Evolutionary conservation across 1,140 invertebrate genomes (phyloP).

Genomic region (Calycopis cecrops): DNA sequence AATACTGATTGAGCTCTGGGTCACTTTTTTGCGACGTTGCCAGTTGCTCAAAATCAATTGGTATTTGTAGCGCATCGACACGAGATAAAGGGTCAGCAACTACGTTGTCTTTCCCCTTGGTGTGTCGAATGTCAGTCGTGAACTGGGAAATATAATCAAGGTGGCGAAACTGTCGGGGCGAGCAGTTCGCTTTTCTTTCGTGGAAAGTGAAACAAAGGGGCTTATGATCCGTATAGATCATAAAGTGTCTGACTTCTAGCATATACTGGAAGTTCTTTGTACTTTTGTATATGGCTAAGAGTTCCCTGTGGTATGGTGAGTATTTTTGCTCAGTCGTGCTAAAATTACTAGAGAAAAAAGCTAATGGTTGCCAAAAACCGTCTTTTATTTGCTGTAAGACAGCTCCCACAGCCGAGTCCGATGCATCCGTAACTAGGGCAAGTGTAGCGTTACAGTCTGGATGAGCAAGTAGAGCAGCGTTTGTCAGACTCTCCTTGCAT

Average conservation of each 20-base stretch:
- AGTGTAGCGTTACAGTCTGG: too few species aligned
- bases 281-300: conserved; percentile 17
- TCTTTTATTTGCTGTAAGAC: too few species aligned
- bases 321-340: conserved; percentile 13
- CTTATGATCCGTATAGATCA: conserved; percentile 17
- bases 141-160: conserved; percentile 10
- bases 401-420: too few species aligned
- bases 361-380: too few species aligned
- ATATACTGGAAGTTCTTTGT: conserved; percentile 12
- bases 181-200: conserved; percentile 6
- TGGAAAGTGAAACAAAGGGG: conserved; percentile 14
- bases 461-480: too few species aligned
- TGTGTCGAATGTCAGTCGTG: neutral
- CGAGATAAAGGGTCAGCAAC: neutral
- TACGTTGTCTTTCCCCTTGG: conserved; percentile 3
- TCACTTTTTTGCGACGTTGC: neutral
- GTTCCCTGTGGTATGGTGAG: conserved; percentile 16
- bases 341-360: too few species aligned
- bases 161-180: conserved; percentile 11
- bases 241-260: conserved; percentile 14
- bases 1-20: neutral
- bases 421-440: too few species aligned
- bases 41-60: neutral
- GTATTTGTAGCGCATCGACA: neutral
- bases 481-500: too few species aligned